A percentile compares a stretch with the other conserved stretches of the same genome.
Conservation (phyloP, 2,888 invertebrate species). For the Aspidiotus rigidus region DNA sequence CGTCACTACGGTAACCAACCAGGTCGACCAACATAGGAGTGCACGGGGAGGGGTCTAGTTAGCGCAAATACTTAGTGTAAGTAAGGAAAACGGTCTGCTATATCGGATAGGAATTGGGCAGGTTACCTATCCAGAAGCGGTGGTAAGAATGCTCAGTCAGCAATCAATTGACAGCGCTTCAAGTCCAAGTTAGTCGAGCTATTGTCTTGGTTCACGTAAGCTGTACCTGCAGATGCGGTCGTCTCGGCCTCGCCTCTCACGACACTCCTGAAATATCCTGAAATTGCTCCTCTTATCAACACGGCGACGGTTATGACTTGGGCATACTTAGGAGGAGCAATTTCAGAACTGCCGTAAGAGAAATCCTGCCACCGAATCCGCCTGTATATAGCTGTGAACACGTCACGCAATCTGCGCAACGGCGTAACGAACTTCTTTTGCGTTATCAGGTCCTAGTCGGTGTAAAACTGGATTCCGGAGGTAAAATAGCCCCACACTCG, state of each 20-base stretch:
- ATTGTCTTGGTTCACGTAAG: not conserved
- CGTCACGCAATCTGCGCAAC: not conserved
- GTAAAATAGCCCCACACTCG: constrained; percentile 1
- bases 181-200: not conserved
- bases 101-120: not conserved
- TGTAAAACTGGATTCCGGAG: not conserved
- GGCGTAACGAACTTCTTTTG: not conserved
- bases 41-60: not conserved
- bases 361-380: not conserved
- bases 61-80: not conserved
- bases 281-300: no score
- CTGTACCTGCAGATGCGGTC: not conserved
- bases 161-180: not conserved
- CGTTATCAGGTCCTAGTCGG: not conserved
- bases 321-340: no score
- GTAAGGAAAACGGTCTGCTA: not conserved
- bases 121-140: not conserved
- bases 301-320: no score
- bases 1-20: no score
- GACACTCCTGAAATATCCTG: not conserved
- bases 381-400: not conserved
- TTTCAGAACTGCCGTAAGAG: no score
- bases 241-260: not conserved
- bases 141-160: not conserved
- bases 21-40: not conserved